These are phyloP conservation scores for Cancer borealis DNA, from an alignment of 2,888 invertebrate species.

Conservation along the genomic window DNA sequence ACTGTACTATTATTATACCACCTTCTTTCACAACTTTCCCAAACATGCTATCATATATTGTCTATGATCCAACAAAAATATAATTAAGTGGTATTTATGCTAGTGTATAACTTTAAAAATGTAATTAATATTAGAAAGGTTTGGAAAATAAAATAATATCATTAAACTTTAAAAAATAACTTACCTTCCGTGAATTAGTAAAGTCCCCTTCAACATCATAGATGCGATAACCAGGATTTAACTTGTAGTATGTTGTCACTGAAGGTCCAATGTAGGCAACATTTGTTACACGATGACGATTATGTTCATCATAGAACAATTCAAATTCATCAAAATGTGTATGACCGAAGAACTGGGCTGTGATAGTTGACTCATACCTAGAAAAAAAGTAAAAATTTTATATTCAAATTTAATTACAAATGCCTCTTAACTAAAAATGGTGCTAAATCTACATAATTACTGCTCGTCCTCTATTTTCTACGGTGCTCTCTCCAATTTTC, in stretches of 20 bases:
- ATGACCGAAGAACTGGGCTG: slow-evolving; percentile 95
- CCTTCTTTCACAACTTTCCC: too few species aligned
- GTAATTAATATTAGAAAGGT: too few species aligned
- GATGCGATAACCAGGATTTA: slow-evolving; percentile 97
- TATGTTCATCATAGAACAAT: slow-evolving; percentile 91
- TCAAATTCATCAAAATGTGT: slow-evolving; percentile 97
- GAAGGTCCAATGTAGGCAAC: slow-evolving; percentile 92
- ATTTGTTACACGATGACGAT: slow-evolving; percentile 73
- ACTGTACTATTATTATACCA: too few species aligned
- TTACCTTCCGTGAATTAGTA: slow-evolving; percentile 81
- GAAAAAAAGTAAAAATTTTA: neutral
- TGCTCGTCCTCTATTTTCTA: too few species aligned
- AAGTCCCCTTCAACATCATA: slow-evolving; percentile 97
- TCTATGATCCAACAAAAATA: neutral
- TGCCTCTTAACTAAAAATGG: too few species aligned
- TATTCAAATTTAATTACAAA: neutral
- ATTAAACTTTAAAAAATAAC: neutral
- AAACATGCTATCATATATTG: too few species aligned
- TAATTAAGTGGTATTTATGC: neutral
- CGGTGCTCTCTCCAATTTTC: too few species aligned
- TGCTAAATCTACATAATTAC: too few species aligned
- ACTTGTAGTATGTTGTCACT: slow-evolving; percentile 93
- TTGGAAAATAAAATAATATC: neutral
- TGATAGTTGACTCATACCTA: slow-evolving; percentile 91
- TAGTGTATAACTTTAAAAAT: neutral